These are phyloP conservation scores for Bombyx mandarina DNA, from an alignment of 1,140 invertebrate species.

Conservation along the genomic window DNA sequence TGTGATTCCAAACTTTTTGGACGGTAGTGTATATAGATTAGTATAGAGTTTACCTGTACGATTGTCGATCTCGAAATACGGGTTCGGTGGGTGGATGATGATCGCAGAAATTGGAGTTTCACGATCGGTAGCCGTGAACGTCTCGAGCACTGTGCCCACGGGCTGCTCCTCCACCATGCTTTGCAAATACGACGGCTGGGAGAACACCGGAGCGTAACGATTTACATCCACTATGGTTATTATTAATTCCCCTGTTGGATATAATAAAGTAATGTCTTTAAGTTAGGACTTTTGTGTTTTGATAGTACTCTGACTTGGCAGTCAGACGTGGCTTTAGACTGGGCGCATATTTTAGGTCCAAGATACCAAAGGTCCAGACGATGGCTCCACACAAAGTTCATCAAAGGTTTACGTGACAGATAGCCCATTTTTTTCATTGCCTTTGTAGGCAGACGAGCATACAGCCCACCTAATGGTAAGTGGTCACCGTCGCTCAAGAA, in stretches of 20 bases:
- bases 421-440: no score
- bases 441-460: no score
- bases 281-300: not conserved
- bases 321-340: not conserved
- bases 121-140: constrained; percentile 84
- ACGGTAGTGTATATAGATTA: no score
- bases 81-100: constrained; percentile 77
- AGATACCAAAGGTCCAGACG: no score
- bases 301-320: no score
- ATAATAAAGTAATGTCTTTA: constrained; percentile 9
- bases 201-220: constrained; percentile 76
- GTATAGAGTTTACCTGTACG: constrained; percentile 71
- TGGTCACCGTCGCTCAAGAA: no score
- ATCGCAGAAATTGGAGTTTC: constrained; percentile 88
- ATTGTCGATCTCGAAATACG: constrained; percentile 85
- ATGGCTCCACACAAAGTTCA: no score
- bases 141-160: constrained; percentile 82
- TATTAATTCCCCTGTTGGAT: constrained; percentile 78
- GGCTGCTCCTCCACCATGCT: constrained; percentile 89
- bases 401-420: no score
- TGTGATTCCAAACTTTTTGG: no score
- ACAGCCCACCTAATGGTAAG: no score
- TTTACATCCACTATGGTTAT: constrained; percentile 90
- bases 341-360: not conserved
- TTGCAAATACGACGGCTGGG: constrained; percentile 77